Evolutionary conservation across 2,888 invertebrate genomes (phyloP).

Genomic region (Mesoligia furuncula): DNA sequence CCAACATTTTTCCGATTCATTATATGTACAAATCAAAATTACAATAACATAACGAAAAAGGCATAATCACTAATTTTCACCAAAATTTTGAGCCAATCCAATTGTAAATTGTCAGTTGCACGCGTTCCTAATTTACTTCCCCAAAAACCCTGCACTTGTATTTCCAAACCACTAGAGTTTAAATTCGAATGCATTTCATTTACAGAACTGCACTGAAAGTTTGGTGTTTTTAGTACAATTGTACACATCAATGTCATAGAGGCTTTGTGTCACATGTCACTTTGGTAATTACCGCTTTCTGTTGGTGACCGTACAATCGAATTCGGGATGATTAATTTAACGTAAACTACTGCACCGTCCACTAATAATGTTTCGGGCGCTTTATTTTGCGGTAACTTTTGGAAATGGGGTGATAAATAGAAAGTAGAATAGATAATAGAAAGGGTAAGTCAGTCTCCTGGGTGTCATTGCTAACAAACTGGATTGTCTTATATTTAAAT

Average conservation of each 20-base stretch:
- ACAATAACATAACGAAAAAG: constrained; percentile 14
- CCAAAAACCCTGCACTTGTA: constrained; percentile 1
- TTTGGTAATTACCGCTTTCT: constrained; percentile 68
- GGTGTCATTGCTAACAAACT: background rate
- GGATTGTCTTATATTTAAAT: background rate
- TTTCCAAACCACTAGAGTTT: background rate
- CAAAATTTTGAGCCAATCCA: constrained; percentile 51
- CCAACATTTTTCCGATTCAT: background rate
- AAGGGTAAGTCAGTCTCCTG: background rate
- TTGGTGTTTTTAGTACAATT: constrained; percentile 57
- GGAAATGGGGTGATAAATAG: background rate
- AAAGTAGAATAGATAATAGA: no score
- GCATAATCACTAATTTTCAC: constrained; percentile 40
- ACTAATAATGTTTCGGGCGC: constrained; percentile 31
- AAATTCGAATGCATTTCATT: constrained; percentile 10
- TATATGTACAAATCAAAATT: background rate
- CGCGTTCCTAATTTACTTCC: background rate
- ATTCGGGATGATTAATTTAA: constrained; percentile 65
- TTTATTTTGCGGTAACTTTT: background rate
- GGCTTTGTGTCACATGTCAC: constrained; percentile 69
- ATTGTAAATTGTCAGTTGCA: constrained; percentile 60
- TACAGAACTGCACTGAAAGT: background rate
- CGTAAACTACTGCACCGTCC: constrained; percentile 30
- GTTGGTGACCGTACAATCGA: constrained; percentile 68
- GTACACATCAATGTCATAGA: constrained; percentile 66